Evolutionary conservation across 2,888 invertebrate genomes (phyloP).

Genomic region (Agriopis marginaria): DNA sequence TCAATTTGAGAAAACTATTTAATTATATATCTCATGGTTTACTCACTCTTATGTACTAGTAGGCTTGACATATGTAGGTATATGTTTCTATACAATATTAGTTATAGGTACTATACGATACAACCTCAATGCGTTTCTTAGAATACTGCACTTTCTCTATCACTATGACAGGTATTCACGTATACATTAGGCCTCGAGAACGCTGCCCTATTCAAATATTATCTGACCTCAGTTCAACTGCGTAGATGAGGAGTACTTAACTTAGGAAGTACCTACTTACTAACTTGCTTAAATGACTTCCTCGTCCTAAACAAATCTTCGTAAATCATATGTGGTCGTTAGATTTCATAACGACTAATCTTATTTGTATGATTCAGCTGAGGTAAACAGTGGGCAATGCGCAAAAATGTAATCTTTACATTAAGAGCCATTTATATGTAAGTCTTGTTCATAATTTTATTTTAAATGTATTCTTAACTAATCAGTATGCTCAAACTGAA

Average conservation of each 20-base stretch:
- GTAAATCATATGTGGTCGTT: slow-evolving; percentile 10
- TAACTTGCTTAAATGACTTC: slow-evolving; percentile 35
- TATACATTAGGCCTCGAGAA: slow-evolving; percentile 16
- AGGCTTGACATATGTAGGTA: too few species aligned
- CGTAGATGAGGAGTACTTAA: slow-evolving; percentile 28
- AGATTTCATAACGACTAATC: slow-evolving; percentile 10
- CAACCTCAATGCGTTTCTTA: slow-evolving; percentile 26
- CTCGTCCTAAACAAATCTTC: slow-evolving; percentile 25
- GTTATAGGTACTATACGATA: background rate
- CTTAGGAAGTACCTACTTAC: background rate
- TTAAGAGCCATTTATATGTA: slow-evolving; percentile 33
- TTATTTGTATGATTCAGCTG: slow-evolving; percentile 11
- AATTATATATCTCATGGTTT: too few species aligned
- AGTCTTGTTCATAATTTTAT: slow-evolving; percentile 6
- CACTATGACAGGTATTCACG: slow-evolving; percentile 1
- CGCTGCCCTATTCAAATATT: slow-evolving; percentile 39
- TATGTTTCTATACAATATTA: background rate
- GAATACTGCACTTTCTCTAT: slow-evolving; percentile 38
- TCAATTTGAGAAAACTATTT: too few species aligned
- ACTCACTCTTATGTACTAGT: too few species aligned
- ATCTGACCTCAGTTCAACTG: slow-evolving; percentile 39
- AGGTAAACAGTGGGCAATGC: background rate
- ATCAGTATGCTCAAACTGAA: too few species aligned
- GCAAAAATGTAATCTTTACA: slow-evolving; percentile 29
- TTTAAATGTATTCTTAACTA: background rate